phyloP scores from a whole-genome alignment of 2,888 invertebrate genomes.

The Stenolophus ochropezus region DNA sequence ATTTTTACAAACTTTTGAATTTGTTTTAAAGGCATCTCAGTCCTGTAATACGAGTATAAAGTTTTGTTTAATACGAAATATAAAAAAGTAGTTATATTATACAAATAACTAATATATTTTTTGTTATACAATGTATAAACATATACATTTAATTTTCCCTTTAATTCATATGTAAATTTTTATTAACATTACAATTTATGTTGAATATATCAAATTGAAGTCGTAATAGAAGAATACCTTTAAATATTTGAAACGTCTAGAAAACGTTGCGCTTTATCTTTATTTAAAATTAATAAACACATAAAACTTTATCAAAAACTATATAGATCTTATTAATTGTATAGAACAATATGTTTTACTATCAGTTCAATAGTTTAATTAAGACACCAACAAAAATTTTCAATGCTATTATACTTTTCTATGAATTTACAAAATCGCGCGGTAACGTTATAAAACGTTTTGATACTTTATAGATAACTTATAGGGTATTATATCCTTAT shows the following conservation, averaged over 20 bases:
- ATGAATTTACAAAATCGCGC: constrained; percentile 33
- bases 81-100: constrained; percentile 2
- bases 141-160: constrained; percentile 2
- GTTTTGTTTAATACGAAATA: constrained; percentile 23
- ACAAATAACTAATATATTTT: no score
- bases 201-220: background rate
- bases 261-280: background rate
- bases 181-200: constrained; percentile 3
- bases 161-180: constrained; percentile 17
- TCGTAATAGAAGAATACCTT: background rate
- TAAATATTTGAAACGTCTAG: background rate
- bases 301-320: background rate
- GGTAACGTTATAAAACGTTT: constrained; percentile 14
- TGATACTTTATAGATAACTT: background rate
- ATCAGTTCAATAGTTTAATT: constrained; percentile 23
- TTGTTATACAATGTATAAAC: no score
- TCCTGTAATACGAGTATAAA: constrained; percentile 22
- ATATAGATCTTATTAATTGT: background rate
- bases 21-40: constrained; percentile 54
- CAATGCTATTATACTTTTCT: constrained; percentile 7
- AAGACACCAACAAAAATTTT: constrained; percentile 15
- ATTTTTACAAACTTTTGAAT: constrained; percentile 50
- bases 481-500: constrained; percentile 42
- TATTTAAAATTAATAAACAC: background rate
- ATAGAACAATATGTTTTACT: background rate